Evolutionary conservation across 2,797 vertebrate genomes (phyloP).

Genomic region (Liparis tanakae): DNA sequence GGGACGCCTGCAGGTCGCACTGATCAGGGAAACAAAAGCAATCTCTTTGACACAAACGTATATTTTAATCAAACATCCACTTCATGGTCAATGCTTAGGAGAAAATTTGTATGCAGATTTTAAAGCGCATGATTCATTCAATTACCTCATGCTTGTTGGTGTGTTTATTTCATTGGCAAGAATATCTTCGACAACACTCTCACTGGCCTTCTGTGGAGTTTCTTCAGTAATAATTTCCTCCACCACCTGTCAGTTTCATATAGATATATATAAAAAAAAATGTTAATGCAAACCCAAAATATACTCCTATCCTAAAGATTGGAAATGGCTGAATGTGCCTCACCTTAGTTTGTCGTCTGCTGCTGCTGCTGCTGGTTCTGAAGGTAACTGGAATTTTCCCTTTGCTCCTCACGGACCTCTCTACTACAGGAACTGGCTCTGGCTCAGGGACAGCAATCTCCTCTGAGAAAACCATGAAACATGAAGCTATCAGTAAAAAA

Average conservation of each 20-base stretch:
- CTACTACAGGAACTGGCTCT: slow-evolving; percentile 85
- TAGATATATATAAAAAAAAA: not conserved
- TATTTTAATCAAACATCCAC: not conserved
- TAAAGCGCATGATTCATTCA: not conserved
- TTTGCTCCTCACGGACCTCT: slow-evolving; percentile 88
- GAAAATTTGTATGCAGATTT: not conserved
- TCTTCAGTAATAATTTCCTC: slow-evolving; percentile 80
- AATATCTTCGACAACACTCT: slow-evolving; percentile 93
- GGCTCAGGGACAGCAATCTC: slow-evolving; percentile 68
- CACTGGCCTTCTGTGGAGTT: slow-evolving; percentile 82
- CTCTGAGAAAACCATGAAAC: slow-evolving; percentile 54
- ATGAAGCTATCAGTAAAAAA: not conserved
- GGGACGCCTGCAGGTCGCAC: slow-evolving; percentile 92
- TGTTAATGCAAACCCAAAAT: slow-evolving; percentile 7
- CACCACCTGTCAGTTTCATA: slow-evolving; percentile 77
- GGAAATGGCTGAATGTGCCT: not conserved
- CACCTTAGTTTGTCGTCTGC: slow-evolving; percentile 89
- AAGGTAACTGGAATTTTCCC: slow-evolving; percentile 83
- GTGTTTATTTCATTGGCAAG: slow-evolving; percentile 92
- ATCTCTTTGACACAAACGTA: not conserved
- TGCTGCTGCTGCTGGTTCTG: slow-evolving; percentile 89
- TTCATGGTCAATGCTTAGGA: not conserved
- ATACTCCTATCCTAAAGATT: fast-evolving
- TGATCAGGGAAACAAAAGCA: slow-evolving; percentile 51
- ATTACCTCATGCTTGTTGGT: slow-evolving; percentile 93